phyloP scores from a whole-genome alignment of 2,113 vertebrate genomes.

The Clarias magur region DNA sequence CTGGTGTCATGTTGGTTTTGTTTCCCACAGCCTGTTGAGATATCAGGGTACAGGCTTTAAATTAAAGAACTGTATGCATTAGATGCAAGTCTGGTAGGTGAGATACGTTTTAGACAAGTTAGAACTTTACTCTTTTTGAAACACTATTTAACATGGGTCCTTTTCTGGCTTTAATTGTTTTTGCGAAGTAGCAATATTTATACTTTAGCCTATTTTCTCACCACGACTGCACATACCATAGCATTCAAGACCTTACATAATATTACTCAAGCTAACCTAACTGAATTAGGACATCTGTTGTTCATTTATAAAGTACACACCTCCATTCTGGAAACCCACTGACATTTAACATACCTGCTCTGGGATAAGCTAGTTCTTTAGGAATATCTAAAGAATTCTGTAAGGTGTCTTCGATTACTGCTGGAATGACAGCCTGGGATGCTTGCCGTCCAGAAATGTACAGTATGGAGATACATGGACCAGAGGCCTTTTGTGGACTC shows the following conservation, averaged over 20 bases:
- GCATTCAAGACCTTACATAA: background rate
- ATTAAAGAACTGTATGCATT: background rate
- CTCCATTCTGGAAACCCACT: background rate
- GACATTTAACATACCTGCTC: background rate
- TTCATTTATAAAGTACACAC: background rate
- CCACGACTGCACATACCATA: background rate
- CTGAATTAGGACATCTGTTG: background rate
- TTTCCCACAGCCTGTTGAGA: background rate
- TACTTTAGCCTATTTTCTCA: background rate
- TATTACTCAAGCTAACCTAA: background rate
- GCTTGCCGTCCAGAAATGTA: background rate
- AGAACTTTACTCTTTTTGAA: background rate
- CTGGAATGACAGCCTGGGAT: background rate
- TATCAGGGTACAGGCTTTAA: background rate
- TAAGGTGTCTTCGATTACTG: slow-evolving; percentile 7
- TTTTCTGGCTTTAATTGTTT: background rate
- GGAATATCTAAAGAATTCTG: slow-evolving; percentile 2
- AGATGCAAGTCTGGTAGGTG: background rate
- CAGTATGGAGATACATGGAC: background rate
- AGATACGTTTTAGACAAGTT: background rate
- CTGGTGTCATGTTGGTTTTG: background rate
- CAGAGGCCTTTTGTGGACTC: background rate
- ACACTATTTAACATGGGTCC: background rate
- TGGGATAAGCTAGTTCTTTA: background rate
- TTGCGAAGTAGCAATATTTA: background rate